Evolutionary conservation across 2,797 vertebrate genomes (phyloP).

Genomic region (Cyprinella venusta): DNA sequence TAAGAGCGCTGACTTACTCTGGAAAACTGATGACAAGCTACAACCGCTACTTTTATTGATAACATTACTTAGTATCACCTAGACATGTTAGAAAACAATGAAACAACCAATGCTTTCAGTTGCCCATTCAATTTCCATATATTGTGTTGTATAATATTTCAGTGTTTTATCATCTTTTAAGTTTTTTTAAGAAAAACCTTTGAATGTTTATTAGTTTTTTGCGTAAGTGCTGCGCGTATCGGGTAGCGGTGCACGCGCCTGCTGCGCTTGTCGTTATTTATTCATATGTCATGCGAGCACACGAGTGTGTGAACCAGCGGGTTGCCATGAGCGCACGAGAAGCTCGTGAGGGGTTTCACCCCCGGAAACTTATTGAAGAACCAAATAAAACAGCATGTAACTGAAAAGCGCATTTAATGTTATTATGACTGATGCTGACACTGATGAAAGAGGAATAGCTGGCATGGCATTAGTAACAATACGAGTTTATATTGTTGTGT

Average conservation of each 20-base stretch:
- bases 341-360: slow-evolving; percentile 12
- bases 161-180: too few species aligned
- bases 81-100: not conserved
- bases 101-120: not conserved
- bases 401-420: slow-evolving; percentile 3
- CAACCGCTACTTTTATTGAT: not conserved
- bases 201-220: not conserved
- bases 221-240: slow-evolving; percentile 31
- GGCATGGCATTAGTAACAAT: not conserved
- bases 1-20: slow-evolving; percentile 64
- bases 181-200: not conserved
- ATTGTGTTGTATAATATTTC: not conserved
- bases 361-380: not conserved
- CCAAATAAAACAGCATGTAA: slow-evolving; percentile 17
- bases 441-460: slow-evolving; percentile 10
- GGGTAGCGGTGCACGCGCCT: slow-evolving; percentile 39
- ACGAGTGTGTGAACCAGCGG: not conserved
- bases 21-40: not conserved
- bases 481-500: slow-evolving; percentile 8
- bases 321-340: not conserved
- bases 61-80: not conserved
- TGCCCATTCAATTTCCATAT: not conserved
- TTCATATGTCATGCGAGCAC: slow-evolving; percentile 58
- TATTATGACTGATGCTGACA: slow-evolving; percentile 18
- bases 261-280: slow-evolving; percentile 53